Percentiles rank a stretch among this genome's conserved stretches.
Evolutionary conservation across 2,113 vertebrate species (phyloP).

Genomic region (Aplodontia rufa): DNA sequence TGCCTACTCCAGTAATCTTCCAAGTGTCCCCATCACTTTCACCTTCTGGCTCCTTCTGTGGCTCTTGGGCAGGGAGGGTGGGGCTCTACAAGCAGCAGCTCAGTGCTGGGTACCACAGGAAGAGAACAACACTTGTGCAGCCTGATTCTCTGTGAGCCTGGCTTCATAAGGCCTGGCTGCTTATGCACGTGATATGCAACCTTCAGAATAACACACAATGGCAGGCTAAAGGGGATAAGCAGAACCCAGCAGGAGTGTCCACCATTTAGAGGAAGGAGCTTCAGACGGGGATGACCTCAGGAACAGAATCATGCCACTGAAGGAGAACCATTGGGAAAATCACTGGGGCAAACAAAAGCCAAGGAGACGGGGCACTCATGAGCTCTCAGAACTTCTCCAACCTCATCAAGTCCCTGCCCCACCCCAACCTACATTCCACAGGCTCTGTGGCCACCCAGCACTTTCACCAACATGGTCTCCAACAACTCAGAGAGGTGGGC

Average conservation of each 20-base stretch:
- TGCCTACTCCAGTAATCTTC: background rate
- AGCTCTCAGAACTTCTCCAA: background rate
- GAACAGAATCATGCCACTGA: background rate
- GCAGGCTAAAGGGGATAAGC: no score
- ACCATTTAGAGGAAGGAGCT: background rate
- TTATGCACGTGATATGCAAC: fast-evolving
- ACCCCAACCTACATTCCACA: no score
- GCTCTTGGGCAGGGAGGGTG: background rate
- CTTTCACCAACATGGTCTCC: background rate
- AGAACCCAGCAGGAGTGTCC: background rate
- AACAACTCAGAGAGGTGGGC: background rate
- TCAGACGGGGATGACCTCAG: background rate
- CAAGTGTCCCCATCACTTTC: background rate
- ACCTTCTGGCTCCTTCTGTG: background rate
- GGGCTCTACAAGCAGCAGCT: no score
- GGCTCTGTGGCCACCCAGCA: no score
- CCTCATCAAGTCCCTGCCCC: background rate
- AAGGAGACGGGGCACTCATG: no score
- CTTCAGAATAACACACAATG: background rate
- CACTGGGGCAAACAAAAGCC: background rate
- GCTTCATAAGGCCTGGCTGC: background rate
- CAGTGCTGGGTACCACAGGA: background rate
- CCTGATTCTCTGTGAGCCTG: background rate
- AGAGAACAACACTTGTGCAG: no score
- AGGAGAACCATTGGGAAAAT: background rate